Evolutionary conservation across 2,113 vertebrate species (phyloP).

Genomic region (Etia nguti): DNA sequence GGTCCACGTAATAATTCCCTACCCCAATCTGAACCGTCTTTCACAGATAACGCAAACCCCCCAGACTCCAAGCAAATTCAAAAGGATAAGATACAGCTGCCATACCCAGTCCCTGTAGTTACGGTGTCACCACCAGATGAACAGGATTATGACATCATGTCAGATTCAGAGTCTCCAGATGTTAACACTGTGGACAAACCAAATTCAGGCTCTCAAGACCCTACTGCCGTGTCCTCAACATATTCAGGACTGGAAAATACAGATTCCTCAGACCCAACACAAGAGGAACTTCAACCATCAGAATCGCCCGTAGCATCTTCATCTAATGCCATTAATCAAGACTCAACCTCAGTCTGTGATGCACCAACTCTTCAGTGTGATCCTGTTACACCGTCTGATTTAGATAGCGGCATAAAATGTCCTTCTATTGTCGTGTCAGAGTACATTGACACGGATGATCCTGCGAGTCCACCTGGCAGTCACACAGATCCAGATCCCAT

Average conservation of each 20-base stretch:
- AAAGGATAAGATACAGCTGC: conserved; percentile 28
- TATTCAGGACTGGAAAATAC: conserved; percentile 28
- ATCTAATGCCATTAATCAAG: conserved; percentile 16
- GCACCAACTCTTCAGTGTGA: not conserved
- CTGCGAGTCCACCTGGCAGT: conserved; percentile 39
- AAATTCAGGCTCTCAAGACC: not conserved
- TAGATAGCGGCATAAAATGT: conserved; percentile 9
- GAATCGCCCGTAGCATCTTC: not conserved
- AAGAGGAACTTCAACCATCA: not conserved
- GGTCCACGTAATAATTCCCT: not conserved
- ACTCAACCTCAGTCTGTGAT: not conserved
- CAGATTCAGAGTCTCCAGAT: conserved; percentile 39
- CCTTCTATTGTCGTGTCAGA: conserved; percentile 65
- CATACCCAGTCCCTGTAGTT: conserved; percentile 62
- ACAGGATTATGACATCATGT: conserved; percentile 17
- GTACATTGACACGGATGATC: conserved; percentile 35
- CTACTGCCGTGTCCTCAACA: not conserved
- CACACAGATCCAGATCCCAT: conserved; percentile 35
- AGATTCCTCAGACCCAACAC: conserved; percentile 16
- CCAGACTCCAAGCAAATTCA: conserved; percentile 36
- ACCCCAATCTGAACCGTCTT: conserved; percentile 19
- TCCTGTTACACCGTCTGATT: not conserved
- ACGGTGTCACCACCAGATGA: conserved; percentile 67
- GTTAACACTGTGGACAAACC: not conserved
- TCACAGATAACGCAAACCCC: conserved; percentile 13